phyloP scores from a whole-genome alignment of 2,113 vertebrate species.

The Protomyctophum bolini region DNA sequence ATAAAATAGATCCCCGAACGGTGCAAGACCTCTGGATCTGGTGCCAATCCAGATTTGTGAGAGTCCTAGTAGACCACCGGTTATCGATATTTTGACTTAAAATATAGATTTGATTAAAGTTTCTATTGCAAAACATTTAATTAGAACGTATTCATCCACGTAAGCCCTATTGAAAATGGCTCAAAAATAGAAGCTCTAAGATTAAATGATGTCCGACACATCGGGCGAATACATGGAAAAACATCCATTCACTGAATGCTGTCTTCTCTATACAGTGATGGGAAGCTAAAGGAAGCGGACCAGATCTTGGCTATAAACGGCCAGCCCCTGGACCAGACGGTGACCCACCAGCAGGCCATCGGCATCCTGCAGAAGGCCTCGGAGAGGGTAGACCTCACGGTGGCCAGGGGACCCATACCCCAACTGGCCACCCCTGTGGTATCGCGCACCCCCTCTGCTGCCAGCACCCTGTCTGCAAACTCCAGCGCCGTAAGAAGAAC shows the following conservation, averaged over 20 bases:
- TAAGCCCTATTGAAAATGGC: no score
- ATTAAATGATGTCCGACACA: no score
- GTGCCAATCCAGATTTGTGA: no score
- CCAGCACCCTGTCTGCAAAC: conserved; percentile 91
- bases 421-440: conserved; percentile 86
- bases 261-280: conserved; percentile 78
- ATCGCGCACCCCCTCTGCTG: conserved; percentile 91
- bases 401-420: conserved; percentile 88
- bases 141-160: no score
- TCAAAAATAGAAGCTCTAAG: no score
- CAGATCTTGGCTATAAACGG: conserved; percentile 94
- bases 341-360: conserved; percentile 94
- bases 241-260: background rate
- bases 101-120: no score
- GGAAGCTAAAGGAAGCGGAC: conserved; percentile 91
- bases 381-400: conserved; percentile 86
- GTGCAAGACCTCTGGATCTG: no score
- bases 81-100: no score
- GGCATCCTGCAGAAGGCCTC: conserved; percentile 89
- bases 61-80: no score
- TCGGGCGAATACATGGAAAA: no score
- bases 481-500: conserved; percentile 85
- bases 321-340: conserved; percentile 89
- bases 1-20: background rate
- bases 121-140: no score